Evolutionary conservation across 2,797 vertebrate species (phyloP).

Genomic region (Aselliscus stoliczkanus): DNA sequence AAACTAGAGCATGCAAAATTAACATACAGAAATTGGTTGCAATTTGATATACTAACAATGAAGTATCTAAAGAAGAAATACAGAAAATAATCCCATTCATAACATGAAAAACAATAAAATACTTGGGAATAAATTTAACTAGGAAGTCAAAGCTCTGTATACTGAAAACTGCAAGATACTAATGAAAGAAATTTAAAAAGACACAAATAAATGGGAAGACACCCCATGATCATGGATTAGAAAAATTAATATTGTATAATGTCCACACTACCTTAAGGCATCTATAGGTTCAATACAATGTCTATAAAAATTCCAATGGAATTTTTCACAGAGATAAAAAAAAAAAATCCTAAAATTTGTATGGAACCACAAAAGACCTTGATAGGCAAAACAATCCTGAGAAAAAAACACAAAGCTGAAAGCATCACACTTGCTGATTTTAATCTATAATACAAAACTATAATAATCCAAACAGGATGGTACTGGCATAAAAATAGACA

Average conservation of each 20-base stretch:
- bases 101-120: neutral
- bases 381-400: neutral
- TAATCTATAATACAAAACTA: neutral
- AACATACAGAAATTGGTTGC: neutral
- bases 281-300: neutral
- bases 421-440: neutral
- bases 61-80: neutral
- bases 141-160: neutral
- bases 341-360: neutral
- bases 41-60: neutral
- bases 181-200: neutral
- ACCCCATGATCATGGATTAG: neutral
- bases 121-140: neutral
- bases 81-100: neutral
- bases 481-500: neutral
- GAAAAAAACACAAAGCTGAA: neutral
- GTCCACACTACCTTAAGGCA: neutral
- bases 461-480: neutral
- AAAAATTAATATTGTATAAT: neutral
- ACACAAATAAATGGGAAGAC: neutral
- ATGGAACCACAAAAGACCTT: neutral
- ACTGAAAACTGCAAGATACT: neutral
- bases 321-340: neutral
- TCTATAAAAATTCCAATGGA: neutral
- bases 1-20: neutral